A percentile compares a stretch with the other conserved stretches of the same genome.
phyloP scores from a whole-genome alignment of 2,113 vertebrate species.

The Pterocles burchelli region DNA sequence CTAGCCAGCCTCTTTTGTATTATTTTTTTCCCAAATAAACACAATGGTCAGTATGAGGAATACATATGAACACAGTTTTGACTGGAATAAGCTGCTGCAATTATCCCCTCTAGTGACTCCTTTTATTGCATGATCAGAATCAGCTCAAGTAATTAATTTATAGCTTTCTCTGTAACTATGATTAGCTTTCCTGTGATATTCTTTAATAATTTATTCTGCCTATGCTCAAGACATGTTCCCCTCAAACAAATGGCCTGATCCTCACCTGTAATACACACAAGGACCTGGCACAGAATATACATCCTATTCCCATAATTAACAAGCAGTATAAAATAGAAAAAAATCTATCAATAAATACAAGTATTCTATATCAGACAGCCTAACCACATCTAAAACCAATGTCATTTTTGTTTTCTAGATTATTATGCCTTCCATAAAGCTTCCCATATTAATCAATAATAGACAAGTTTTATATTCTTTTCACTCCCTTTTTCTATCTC shows the following conservation, averaged over 20 bases:
- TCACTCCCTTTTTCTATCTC: not conserved
- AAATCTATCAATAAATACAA: not conserved
- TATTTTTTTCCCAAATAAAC: not conserved
- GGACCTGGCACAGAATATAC: not conserved
- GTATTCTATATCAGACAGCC: not conserved
- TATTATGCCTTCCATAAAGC: not conserved
- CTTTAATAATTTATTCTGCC: not conserved
- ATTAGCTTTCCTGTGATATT: not conserved
- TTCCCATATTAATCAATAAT: not conserved
- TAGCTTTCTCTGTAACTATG: not conserved
- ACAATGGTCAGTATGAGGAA: not conserved
- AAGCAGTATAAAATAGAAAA: not conserved
- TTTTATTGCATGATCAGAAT: not conserved
- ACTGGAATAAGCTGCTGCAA: not conserved
- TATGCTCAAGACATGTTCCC: not conserved
- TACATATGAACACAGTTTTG: not conserved
- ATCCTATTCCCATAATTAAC: not conserved
- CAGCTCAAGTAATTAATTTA: not conserved
- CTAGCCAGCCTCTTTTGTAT: not conserved
- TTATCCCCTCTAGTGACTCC: not conserved
- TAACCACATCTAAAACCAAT: not conserved
- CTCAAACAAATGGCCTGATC: not conserved
- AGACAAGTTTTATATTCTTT: not conserved
- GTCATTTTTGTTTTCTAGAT: not conserved
- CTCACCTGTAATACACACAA: not conserved